Evolutionary conservation across 2,888 invertebrate genomes (phyloP), one percentile per base, ranked within the genome.

Genomic region (Anaspis maculata): DNA sequence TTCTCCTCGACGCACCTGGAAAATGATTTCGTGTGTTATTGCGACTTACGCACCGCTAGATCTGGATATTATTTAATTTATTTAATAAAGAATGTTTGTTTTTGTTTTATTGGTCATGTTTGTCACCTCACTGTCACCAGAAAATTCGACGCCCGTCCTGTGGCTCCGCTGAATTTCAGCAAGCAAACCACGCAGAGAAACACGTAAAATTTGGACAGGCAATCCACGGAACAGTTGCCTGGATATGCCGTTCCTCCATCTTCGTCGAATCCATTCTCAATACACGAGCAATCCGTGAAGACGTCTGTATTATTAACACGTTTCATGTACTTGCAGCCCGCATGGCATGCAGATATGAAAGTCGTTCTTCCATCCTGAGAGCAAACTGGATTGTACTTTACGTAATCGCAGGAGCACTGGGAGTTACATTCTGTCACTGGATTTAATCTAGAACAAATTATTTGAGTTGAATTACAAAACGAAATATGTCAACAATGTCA

Each of bases 341-440:
- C 86, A 56, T 84, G 83, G 54, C 87, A 87, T 3, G 86, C 79
- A 0, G 83, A 84, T 47, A 84, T 85, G 54, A 76, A 86, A 2
- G 79, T 79, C 45, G 74, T 71, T 21, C 44, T 50, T 1, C 73
- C 72, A 40, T 75, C 73, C 41, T 73, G 70, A 3, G 77, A 74
- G 52, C 83, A 84, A 0, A 85, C 79, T 0, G 84, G 83, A 29
- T 81, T 78, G 54, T 81, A 84, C 41, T 78, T 76, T 13, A 79
- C 77, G 49, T 76, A 79, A 46, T 79, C 77, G 58, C 83, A 84
- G 40, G 73, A 64, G 54, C 83, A 84, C 37, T 71, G 67, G 11
- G 69, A 63, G 51, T 80, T 83, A 52, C 84, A 84, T 2, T 64
- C 52, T 13, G 65, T 56, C 26, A 60, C 56, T 10, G 70, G 67